These are phyloP conservation scores for Leptothorax acervorum DNA, from an alignment of 2,888 invertebrate genomes.

Conservation along the genomic window DNA sequence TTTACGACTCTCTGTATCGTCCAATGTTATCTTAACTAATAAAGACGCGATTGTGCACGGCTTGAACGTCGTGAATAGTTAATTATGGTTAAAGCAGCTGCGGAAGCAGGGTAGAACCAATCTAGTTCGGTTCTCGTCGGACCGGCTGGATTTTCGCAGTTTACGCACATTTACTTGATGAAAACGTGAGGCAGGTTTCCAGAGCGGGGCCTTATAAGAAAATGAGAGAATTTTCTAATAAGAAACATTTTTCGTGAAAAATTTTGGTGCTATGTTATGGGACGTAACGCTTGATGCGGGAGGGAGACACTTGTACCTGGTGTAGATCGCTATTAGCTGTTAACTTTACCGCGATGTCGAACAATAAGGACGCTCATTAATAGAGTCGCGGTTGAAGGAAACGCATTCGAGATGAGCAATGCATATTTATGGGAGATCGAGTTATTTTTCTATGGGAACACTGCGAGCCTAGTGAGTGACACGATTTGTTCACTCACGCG, in stretches of 20 bases:
- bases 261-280: slow-evolving; percentile 10
- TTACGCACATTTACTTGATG: slow-evolving; percentile 37
- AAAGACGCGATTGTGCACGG: background rate
- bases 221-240: slow-evolving; percentile 7
- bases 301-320: slow-evolving; percentile 69
- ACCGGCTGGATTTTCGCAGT: slow-evolving; percentile 47
- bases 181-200: slow-evolving; percentile 36
- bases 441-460: slow-evolving; percentile 71
- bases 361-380: slow-evolving; percentile 33
- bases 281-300: slow-evolving; percentile 19
- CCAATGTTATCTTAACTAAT: slow-evolving; percentile 10
- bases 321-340: slow-evolving; percentile 69
- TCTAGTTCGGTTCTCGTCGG: slow-evolving; percentile 37
- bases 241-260: slow-evolving; percentile 20
- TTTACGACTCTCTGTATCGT: slow-evolving; percentile 30
- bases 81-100: slow-evolving; percentile 21
- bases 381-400: slow-evolving; percentile 43
- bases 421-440: slow-evolving; percentile 63
- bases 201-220: slow-evolving; percentile 54
- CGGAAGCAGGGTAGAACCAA: slow-evolving; percentile 16
- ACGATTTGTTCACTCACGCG: slow-evolving; percentile 2
- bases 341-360: slow-evolving; percentile 53
- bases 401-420: slow-evolving; percentile 43
- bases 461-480: background rate
- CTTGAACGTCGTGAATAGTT: background rate